Conservation (phyloP, 2,797 vertebrate genomes). For the Tachyglossus aculeatus region DNA sequence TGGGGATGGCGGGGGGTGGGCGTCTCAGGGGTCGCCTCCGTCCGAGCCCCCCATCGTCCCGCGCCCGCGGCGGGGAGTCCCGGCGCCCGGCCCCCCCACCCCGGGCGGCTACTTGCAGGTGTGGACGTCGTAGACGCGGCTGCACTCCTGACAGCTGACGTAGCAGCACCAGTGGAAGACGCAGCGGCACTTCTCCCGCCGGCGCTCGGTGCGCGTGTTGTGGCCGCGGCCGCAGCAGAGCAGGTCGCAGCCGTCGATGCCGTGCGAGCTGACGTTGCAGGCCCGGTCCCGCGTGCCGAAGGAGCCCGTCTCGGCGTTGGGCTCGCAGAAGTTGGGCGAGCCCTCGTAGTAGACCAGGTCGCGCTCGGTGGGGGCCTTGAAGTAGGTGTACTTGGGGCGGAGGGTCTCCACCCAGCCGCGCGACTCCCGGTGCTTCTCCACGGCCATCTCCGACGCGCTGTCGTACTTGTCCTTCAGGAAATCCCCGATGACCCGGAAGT, state of each 20-base stretch:
- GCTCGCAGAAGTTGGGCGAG: slow-evolving; percentile 97
- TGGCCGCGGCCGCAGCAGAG: slow-evolving; percentile 96
- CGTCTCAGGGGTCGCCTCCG: too few species aligned
- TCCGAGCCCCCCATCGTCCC: too few species aligned
- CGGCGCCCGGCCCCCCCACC: not conserved
- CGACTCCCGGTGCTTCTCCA: slow-evolving; percentile 96
- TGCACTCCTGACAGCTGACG: slow-evolving; percentile 96
- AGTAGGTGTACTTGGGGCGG: slow-evolving; percentile 92
- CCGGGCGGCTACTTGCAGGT: slow-evolving; percentile 90
- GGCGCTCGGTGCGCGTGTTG: slow-evolving; percentile 92
- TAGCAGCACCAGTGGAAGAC: slow-evolving; percentile 99
- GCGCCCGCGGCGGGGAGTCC: not conserved
- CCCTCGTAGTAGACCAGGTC: slow-evolving; percentile 96
- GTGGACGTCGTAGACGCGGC: slow-evolving; percentile 92
- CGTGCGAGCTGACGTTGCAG: slow-evolving; percentile 95
- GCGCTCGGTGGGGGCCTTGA: slow-evolving; percentile 93
- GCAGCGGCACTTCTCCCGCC: slow-evolving; percentile 95
- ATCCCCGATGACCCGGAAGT: slow-evolving; percentile 93
- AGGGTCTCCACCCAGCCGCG: slow-evolving; percentile 98
- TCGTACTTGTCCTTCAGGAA: slow-evolving; percentile 99
- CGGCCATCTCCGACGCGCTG: slow-evolving; percentile 97
- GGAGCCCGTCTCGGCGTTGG: slow-evolving; percentile 92
- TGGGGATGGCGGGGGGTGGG: too few species aligned
- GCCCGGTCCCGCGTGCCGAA: slow-evolving; percentile 92
- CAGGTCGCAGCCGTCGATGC: slow-evolving; percentile 96